These are phyloP conservation scores for Centropus unirufus DNA, from an alignment of 2,113 vertebrate genomes.

Conservation along the genomic window DNA sequence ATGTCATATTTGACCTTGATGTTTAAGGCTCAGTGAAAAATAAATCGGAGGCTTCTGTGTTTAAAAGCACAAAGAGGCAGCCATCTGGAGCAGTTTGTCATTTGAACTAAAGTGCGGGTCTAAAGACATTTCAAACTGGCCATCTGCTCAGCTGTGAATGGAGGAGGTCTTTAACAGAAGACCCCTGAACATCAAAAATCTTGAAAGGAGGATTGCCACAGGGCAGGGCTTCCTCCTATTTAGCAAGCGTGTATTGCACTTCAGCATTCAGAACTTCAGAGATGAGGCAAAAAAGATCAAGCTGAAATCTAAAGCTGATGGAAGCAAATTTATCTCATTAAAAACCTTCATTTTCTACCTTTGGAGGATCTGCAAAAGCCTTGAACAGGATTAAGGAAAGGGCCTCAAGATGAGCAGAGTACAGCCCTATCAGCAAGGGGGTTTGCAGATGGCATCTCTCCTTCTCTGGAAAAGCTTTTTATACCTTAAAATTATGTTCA, in stretches of 20 bases:
- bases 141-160: not conserved
- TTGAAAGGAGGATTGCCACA: not conserved
- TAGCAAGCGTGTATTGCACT: not conserved
- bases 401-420: not conserved
- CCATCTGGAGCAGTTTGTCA: not conserved
- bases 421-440: not conserved
- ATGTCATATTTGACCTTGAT: not conserved
- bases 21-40: not conserved
- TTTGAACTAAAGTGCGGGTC: not conserved
- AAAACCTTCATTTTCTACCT: not conserved
- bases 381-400: conserved; percentile 19
- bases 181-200: not conserved
- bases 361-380: not conserved
- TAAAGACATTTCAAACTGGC: not conserved
- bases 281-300: not conserved
- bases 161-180: not conserved
- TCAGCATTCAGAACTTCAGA: not conserved
- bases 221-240: not conserved
- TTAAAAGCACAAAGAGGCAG: not conserved
- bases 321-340: conserved; percentile 20
- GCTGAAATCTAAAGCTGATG: not conserved
- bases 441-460: not conserved
- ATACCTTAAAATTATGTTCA: not conserved
- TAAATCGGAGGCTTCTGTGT: not conserved
- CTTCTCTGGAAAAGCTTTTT: not conserved